phyloP scores from a whole-genome alignment of 2,797 vertebrate genomes.

The Tympanoctomys barrerae region DNA sequence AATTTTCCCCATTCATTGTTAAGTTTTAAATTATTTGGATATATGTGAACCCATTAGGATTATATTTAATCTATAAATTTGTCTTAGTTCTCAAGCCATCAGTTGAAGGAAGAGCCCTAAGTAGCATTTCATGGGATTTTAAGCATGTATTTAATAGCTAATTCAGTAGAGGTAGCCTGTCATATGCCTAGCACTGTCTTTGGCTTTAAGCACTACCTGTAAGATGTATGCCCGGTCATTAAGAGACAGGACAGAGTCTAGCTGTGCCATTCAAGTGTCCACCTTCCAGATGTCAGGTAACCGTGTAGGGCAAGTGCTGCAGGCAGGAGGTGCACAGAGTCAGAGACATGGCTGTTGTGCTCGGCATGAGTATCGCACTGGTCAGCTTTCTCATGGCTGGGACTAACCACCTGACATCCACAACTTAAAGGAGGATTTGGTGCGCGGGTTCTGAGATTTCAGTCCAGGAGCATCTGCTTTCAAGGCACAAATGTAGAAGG shows the following conservation, averaged over 20 bases:
- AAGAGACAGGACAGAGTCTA: neutral
- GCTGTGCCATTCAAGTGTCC: neutral
- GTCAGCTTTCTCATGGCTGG: neutral
- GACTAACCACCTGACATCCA: neutral
- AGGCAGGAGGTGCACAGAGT: neutral
- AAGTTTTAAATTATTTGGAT: slow-evolving; percentile 61
- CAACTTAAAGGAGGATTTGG: neutral
- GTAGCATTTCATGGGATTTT: slow-evolving; percentile 51
- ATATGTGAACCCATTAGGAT: slow-evolving; percentile 8
- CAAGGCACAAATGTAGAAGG: neutral
- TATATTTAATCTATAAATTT: slow-evolving; percentile 27
- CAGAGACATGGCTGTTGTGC: neutral
- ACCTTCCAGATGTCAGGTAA: neutral
- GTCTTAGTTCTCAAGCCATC: slow-evolving; percentile 13
- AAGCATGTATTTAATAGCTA: slow-evolving; percentile 21
- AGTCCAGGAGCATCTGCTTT: neutral
- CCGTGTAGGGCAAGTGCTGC: neutral
- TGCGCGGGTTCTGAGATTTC: neutral
- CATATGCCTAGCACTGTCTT: neutral
- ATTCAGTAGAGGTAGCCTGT: neutral
- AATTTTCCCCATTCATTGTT: neutral
- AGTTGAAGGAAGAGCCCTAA: slow-evolving; percentile 53
- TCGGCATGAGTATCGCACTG: neutral
- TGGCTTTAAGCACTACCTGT: slow-evolving; percentile 43
- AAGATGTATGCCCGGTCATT: neutral